Percentiles rank a stretch among this genome's conserved stretches.
phyloP scores from a whole-genome alignment of 2,113 vertebrate species.

The Cyanoderma ruficeps region DNA sequence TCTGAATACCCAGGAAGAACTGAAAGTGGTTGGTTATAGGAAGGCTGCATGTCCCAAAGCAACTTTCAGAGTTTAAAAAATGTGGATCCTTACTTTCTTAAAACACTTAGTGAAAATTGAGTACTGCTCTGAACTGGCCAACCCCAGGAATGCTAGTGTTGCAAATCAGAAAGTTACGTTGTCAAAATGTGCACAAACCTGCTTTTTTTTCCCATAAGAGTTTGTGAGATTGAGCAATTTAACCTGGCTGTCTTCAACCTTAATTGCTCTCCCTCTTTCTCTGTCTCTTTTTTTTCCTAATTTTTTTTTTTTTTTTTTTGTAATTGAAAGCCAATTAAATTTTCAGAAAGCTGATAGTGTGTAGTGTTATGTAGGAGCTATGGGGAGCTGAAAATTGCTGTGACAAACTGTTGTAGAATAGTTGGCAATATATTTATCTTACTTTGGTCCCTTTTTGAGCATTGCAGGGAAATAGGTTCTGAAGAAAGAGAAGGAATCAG shows the following conservation, averaged over 20 bases:
- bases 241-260: not conserved
- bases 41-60: not conserved
- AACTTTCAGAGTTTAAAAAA: slow-evolving; percentile 16
- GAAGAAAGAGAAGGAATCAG: not conserved
- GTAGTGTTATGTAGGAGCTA: not conserved
- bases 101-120: not conserved
- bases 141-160: not conserved
- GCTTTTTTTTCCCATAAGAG: not conserved
- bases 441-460: not conserved
- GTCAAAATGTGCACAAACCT: not conserved
- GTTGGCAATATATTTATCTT: not conserved
- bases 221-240: not conserved
- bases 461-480: not conserved
- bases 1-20: not conserved
- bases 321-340: not conserved
- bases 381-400: not conserved
- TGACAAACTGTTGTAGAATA: not conserved
- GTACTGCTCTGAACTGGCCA: not conserved
- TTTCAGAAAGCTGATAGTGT: not conserved
- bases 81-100: not conserved
- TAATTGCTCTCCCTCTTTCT: not conserved
- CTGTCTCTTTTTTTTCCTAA: not conserved
- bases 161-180: not conserved
- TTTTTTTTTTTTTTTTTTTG: not conserved
- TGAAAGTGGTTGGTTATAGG: not conserved